phyloP scores from a whole-genome alignment of 2,888 invertebrate genomes.

The Drosophila colorata region DNA sequence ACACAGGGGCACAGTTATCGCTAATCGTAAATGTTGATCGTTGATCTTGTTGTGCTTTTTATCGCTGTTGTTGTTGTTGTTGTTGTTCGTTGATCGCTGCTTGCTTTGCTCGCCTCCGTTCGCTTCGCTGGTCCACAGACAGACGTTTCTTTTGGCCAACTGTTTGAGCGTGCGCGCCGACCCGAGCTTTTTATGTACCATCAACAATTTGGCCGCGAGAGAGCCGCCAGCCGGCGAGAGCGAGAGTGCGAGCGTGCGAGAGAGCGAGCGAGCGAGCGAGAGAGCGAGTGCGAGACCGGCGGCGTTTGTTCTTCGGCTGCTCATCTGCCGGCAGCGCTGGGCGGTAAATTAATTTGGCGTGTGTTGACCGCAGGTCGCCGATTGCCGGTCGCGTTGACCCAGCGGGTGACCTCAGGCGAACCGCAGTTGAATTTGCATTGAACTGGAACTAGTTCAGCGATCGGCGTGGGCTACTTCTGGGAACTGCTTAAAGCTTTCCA shows the following conservation, averaged over 20 bases:
- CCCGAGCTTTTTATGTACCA: conserved; percentile 83
- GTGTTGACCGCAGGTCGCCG: conserved; percentile 46
- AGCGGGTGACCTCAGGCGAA: conserved; percentile 33
- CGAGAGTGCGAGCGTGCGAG: not conserved
- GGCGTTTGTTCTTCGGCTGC: not conserved
- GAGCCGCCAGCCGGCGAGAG: conserved; percentile 4
- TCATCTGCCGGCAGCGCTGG: not conserved
- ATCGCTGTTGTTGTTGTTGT: conserved; percentile 9
- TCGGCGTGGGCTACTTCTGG: not conserved
- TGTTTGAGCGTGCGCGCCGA: conserved; percentile 77
- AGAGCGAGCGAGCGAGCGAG: not conserved
- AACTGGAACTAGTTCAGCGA: conserved; percentile 4
- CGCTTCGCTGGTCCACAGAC: conserved; percentile 67
- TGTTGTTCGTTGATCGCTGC: not conserved
- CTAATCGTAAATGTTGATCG: conserved; percentile 13
- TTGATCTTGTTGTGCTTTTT: not conserved
- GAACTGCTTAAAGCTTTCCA: not conserved
- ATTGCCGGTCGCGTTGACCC: conserved; percentile 9
- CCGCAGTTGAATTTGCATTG: not conserved
- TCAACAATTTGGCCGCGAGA: conserved; percentile 51
- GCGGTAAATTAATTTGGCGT: conserved; percentile 52
- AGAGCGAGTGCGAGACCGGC: not conserved
- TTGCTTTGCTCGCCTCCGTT: conserved; percentile 33
- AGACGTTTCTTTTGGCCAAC: conserved; percentile 80
- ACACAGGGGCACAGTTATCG: conserved; percentile 25